Evolutionary conservation across 2,888 invertebrate species (phyloP).

Genomic region (Nomada goodeniana): DNA sequence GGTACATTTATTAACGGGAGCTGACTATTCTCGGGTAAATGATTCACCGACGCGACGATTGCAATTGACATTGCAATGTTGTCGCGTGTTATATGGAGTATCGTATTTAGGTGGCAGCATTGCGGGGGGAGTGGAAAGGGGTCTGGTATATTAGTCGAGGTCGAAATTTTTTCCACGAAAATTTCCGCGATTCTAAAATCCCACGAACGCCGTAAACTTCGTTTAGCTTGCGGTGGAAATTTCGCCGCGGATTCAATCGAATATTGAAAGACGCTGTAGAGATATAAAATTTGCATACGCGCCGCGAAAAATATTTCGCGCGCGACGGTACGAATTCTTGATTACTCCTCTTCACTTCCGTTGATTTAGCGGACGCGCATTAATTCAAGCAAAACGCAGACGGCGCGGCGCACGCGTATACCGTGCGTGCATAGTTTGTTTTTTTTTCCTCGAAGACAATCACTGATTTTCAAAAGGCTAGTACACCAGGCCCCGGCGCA

Average conservation of each 20-base stretch:
- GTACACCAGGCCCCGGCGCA: slow-evolving; percentile 49
- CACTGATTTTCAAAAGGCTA: slow-evolving; percentile 67
- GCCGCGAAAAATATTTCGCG: slow-evolving; percentile 12
- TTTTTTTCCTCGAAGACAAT: slow-evolving; percentile 25
- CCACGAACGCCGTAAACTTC: neutral
- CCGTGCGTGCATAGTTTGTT: slow-evolving; percentile 18
- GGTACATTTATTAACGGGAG: neutral
- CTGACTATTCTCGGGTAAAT: neutral
- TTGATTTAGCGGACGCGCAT: slow-evolving; percentile 53
- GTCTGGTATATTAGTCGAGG: too few relatives aligned
- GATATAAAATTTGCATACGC: slow-evolving; percentile 38
- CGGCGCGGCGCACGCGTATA: neutral
- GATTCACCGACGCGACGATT: too few relatives aligned
- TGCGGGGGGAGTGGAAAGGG: too few relatives aligned
- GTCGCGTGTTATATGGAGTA: too few relatives aligned
- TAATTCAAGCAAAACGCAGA: slow-evolving; percentile 51
- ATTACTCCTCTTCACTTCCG: slow-evolving; percentile 72
- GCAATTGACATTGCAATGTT: too few relatives aligned
- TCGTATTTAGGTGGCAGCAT: too few relatives aligned
- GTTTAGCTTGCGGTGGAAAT: neutral
- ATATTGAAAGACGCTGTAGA: slow-evolving; percentile 32
- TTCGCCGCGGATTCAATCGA: neutral
- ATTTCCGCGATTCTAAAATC: neutral
- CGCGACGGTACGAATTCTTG: slow-evolving; percentile 65
- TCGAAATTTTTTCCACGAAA: too few relatives aligned